phyloP scores from a whole-genome alignment of 2,113 vertebrate genomes.

The Danionella cerebrum region DNA sequence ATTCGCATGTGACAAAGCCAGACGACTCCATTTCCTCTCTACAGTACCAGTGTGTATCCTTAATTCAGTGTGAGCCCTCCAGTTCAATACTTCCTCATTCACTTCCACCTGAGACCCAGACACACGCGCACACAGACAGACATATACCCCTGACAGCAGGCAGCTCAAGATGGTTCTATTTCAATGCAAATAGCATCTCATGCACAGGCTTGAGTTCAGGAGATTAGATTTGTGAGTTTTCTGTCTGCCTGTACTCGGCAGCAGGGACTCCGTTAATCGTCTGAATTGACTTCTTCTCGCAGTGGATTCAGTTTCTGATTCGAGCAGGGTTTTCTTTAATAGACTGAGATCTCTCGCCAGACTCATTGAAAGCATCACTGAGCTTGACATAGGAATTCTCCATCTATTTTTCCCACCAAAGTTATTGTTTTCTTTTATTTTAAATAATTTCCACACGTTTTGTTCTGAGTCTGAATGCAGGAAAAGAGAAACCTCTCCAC shows the following conservation, averaged over 20 bases:
- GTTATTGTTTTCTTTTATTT: no score
- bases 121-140: not conserved
- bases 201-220: not conserved
- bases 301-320: slow-evolving; percentile 3
- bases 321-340: slow-evolving; percentile 1
- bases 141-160: slow-evolving; percentile 15
- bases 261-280: slow-evolving; percentile 4
- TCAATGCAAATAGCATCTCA: slow-evolving; percentile 21
- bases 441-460: no score
- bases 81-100: slow-evolving; percentile 9
- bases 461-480: no score
- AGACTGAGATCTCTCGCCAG: not conserved
- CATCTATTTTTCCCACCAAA: no score
- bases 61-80: slow-evolving; percentile 1
- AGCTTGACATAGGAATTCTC: no score
- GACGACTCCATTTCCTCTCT: slow-evolving; percentile 13
- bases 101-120: not conserved
- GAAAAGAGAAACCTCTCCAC: no score
- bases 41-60: slow-evolving; percentile 7
- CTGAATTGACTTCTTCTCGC: slow-evolving; percentile 2
- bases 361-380: not conserved
- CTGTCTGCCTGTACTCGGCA: not conserved
- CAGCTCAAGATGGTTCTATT: slow-evolving; percentile 20
- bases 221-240: slow-evolving; percentile 21
- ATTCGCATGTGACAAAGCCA: not conserved